Percentiles rank a stretch among this genome's conserved stretches.
Evolutionary conservation across 2,113 vertebrate genomes (phyloP).

Genomic region (Oryzias melastigma): DNA sequence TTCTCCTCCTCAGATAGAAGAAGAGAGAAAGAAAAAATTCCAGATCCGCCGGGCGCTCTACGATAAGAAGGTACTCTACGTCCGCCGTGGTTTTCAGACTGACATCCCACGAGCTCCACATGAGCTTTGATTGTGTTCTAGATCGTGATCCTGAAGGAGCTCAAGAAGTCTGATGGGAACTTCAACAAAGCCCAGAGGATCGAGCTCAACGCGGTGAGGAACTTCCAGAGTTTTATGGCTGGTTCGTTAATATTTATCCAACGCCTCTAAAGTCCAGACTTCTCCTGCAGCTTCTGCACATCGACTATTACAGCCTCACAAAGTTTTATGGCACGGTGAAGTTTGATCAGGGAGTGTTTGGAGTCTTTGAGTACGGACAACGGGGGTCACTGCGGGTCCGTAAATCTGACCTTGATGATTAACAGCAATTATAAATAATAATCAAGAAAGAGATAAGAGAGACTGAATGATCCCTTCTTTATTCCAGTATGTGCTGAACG

Average conservation of each 20-base stretch:
- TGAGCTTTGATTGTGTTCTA: slow-evolving; percentile 56
- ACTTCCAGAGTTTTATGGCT: slow-evolving; percentile 3
- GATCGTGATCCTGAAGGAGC: slow-evolving; percentile 91
- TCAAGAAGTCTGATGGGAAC: slow-evolving; percentile 86
- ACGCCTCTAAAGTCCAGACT: not conserved
- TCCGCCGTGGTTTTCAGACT: no score
- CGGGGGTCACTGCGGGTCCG: slow-evolving; percentile 90
- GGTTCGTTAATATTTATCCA: slow-evolving; percentile 17
- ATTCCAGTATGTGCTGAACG: slow-evolving; percentile 89
- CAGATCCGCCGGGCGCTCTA: slow-evolving; percentile 85
- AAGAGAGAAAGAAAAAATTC: slow-evolving; percentile 81
- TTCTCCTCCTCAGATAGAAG: slow-evolving; percentile 87
- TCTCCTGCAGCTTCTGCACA: slow-evolving; percentile 82
- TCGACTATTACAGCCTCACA: slow-evolving; percentile 95
- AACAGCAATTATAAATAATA: not conserved
- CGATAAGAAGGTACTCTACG: slow-evolving; percentile 85
- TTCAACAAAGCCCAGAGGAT: slow-evolving; percentile 90
- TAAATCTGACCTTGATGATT: not conserved
- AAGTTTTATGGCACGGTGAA: slow-evolving; percentile 98
- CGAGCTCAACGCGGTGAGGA: slow-evolving; percentile 87
- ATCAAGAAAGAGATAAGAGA: not conserved
- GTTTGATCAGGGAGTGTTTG: slow-evolving; percentile 85
- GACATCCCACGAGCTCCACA: not conserved
- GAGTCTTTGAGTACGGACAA: slow-evolving; percentile 92
- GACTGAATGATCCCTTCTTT: not conserved